Percentiles rank a stretch among this genome's conserved stretches.
These are phyloP conservation scores for Cyanocitta stelleri DNA, from an alignment of 2,113 vertebrate genomes.

Conservation along the genomic window DNA sequence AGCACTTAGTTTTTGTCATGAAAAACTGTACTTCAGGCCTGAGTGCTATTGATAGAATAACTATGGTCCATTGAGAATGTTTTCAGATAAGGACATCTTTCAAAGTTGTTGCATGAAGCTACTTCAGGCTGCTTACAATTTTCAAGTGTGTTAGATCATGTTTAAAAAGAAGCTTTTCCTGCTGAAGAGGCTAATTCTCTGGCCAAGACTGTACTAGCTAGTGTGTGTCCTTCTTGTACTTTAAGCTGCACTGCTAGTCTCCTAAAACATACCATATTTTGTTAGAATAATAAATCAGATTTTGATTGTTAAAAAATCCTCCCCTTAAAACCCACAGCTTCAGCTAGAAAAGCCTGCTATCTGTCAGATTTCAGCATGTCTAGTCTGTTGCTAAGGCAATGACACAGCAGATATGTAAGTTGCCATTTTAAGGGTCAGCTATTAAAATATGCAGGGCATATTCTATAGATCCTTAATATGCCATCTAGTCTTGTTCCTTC, in stretches of 20 bases:
- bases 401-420: constrained; percentile 49
- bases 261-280: not conserved
- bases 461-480: not conserved
- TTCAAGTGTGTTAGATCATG: not conserved
- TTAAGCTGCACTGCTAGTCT: not conserved
- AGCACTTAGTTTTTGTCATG: not conserved
- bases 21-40: not conserved
- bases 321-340: not conserved
- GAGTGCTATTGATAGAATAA: not conserved
- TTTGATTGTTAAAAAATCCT: not conserved
- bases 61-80: not conserved
- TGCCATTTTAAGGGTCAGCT: constrained; percentile 52
- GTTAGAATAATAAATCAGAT: not conserved
- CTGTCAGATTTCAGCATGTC: not conserved
- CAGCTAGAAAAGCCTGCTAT: not conserved
- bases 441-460: not conserved
- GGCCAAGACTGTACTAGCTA: not conserved
- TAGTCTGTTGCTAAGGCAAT: constrained; percentile 11
- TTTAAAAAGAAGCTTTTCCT: not conserved
- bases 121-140: not conserved
- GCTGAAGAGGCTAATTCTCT: not conserved
- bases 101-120: not conserved
- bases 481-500: not conserved
- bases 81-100: not conserved
- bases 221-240: not conserved